Evolutionary conservation across 2,797 vertebrate species (phyloP).

Genomic region (Aselliscus stoliczkanus): DNA sequence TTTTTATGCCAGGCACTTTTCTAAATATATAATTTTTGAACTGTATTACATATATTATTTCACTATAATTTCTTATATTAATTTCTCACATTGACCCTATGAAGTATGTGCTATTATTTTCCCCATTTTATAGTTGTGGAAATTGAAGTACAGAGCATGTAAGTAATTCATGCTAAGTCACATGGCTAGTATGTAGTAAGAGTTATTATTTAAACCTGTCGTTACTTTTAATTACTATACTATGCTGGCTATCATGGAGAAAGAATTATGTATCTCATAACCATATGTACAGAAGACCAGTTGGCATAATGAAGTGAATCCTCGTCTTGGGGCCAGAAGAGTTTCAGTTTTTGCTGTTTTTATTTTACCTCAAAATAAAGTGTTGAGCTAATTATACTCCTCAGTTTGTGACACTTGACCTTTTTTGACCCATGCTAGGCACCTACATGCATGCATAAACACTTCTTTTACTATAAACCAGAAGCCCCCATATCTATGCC

Average conservation of each 20-base stretch:
- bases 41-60: neutral
- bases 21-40: neutral
- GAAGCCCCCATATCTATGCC: neutral
- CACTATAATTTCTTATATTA: neutral
- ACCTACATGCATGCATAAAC: neutral
- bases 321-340: neutral
- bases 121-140: neutral
- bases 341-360: neutral
- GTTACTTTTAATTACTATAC: neutral
- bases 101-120: neutral
- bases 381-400: neutral
- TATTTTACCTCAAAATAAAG: neutral
- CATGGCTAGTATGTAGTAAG: neutral
- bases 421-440: neutral
- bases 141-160: neutral
- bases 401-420: neutral
- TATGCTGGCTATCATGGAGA: neutral
- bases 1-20: neutral
- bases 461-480: neutral
- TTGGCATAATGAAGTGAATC: neutral
- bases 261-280: neutral
- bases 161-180: neutral
- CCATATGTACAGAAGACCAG: neutral
- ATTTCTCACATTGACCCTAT: neutral
- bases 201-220: neutral